Conservation (phyloP, 2,888 invertebrate species). For the Sclerodermus sp. region DNA sequence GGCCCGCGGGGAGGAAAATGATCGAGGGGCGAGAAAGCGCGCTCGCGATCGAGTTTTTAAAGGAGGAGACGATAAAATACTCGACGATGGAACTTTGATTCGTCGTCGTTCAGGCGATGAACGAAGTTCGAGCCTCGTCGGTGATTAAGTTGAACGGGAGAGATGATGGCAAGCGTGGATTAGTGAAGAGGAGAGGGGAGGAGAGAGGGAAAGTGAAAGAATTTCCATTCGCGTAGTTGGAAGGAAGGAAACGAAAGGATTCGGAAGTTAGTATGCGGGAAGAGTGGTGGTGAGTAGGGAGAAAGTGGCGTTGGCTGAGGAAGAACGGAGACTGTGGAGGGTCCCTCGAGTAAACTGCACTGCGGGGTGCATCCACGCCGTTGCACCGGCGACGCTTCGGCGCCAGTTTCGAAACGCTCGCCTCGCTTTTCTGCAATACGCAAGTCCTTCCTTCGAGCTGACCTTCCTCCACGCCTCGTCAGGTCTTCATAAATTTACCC, state of each 20-base stretch:
- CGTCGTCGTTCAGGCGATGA: too few species aligned
- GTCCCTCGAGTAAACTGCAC: slow-evolving; percentile 8
- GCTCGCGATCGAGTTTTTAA: background rate
- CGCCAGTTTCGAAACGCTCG: slow-evolving; percentile 24
- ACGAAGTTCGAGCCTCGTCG: too few species aligned
- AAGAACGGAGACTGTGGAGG: slow-evolving; percentile 13
- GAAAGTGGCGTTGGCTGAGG: too few species aligned
- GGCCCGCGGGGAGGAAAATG: background rate
- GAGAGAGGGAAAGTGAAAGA: too few species aligned
- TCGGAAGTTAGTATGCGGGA: background rate
- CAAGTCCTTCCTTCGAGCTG: slow-evolving; percentile 19
- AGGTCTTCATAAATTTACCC: background rate
- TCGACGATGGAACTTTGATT: too few species aligned
- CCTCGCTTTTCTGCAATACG: slow-evolving; percentile 15
- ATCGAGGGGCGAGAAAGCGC: background rate
- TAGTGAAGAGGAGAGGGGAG: too few species aligned
- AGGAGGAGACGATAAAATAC: too few species aligned
- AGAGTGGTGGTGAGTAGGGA: slow-evolving; percentile 1
- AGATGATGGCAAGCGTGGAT: too few species aligned
- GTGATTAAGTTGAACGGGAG: too few species aligned
- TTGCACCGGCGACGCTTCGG: slow-evolving; percentile 30
- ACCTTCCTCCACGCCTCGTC: slow-evolving; percentile 13
- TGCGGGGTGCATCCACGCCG: slow-evolving; percentile 19
- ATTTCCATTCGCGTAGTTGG: too few species aligned
- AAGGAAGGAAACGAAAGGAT: too few species aligned